These are phyloP conservation scores for Ariopsis seemanni DNA, from an alignment of 2,113 vertebrate genomes.

Conservation along the genomic window DNA sequence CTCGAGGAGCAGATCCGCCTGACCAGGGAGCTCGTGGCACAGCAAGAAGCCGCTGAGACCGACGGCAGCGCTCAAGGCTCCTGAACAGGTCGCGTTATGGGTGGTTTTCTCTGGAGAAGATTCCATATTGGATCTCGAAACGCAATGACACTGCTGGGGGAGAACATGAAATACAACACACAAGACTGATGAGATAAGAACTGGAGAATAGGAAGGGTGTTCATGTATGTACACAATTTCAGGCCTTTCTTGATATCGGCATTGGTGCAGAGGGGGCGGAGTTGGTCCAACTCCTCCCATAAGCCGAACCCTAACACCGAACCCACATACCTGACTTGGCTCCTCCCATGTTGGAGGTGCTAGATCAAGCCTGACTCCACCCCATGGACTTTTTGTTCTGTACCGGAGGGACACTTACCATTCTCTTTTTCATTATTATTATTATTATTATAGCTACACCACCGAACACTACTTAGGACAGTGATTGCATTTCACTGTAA, in stretches of 20 bases:
- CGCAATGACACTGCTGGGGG: not conserved
- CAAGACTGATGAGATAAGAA: too few species aligned
- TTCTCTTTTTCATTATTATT: not conserved
- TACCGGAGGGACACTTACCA: not conserved
- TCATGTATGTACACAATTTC: too few species aligned
- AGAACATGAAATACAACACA: too few species aligned
- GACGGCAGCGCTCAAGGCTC: slow-evolving; percentile 54
- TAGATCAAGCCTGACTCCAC: not conserved
- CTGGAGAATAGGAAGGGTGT: too few species aligned
- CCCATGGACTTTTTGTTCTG: not conserved
- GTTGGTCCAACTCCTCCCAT: not conserved
- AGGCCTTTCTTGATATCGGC: too few species aligned
- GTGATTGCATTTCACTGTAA: not conserved
- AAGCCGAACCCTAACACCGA: not conserved
- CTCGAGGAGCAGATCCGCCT: slow-evolving; percentile 84
- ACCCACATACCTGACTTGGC: not conserved
- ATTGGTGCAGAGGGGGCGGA: not conserved
- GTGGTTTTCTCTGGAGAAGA: not conserved
- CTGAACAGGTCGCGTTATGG: slow-evolving; percentile 39
- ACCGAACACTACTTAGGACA: not conserved
- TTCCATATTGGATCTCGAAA: not conserved
- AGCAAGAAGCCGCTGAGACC: slow-evolving; percentile 38
- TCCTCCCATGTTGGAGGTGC: not conserved
- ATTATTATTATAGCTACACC: not conserved
- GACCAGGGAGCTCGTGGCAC: slow-evolving; percentile 77